Percentiles rank a stretch among this genome's conserved stretches.
Evolutionary conservation across 2,888 invertebrate genomes (phyloP).

Genomic region (Cybosia mesomella): DNA sequence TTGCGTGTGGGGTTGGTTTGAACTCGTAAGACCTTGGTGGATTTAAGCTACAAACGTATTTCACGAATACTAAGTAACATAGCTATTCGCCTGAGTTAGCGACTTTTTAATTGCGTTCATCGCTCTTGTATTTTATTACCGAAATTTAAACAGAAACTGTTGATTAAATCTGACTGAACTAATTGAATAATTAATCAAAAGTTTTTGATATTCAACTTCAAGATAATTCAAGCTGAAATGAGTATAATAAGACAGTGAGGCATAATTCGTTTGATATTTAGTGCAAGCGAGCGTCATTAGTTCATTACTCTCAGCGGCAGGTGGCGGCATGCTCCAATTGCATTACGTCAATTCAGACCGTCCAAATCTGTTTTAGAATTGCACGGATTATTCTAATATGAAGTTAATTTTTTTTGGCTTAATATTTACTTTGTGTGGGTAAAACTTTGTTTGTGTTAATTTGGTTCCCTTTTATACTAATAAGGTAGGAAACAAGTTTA

Average conservation of each 20-base stretch:
- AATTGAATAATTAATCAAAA: constrained; percentile 10
- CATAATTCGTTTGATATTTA: constrained; percentile 60
- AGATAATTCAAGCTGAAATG: constrained; percentile 44
- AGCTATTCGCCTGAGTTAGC: not conserved
- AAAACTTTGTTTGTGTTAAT: not conserved
- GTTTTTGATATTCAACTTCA: constrained; percentile 12
- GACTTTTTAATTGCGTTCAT: not conserved
- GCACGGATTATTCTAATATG: constrained; percentile 57
- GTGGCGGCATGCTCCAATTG: constrained; percentile 77
- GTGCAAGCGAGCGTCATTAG: constrained; percentile 60
- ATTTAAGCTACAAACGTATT: not conserved
- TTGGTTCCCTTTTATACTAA: not conserved
- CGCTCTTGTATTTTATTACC: constrained; percentile 4
- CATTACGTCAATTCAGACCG: constrained; percentile 73
- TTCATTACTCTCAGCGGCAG: constrained; percentile 65
- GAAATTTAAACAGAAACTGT: not conserved
- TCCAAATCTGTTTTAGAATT: constrained; percentile 74
- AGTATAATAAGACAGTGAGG: constrained; percentile 48
- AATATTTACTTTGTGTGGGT: not conserved
- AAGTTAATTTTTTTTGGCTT: constrained; percentile 31
- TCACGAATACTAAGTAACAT: not conserved
- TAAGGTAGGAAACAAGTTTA: not conserved
- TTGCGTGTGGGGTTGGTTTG: no score
- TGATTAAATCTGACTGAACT: not conserved
- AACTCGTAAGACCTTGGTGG: not conserved